phyloP scores from a whole-genome alignment of 2,797 vertebrate genomes.

The Monodelphis domestica region DNA sequence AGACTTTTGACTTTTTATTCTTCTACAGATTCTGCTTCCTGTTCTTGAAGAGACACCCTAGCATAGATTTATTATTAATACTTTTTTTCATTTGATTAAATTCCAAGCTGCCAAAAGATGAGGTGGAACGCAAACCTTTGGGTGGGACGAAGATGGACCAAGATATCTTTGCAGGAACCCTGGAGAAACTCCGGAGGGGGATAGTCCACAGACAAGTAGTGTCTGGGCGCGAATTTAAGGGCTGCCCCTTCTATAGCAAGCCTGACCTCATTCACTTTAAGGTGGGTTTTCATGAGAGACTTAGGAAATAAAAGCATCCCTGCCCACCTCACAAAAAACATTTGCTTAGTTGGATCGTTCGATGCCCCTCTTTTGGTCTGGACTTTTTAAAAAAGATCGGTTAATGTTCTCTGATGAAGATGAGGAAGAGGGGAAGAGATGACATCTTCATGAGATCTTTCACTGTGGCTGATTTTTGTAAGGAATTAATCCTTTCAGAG shows the following conservation, averaged over 20 bases:
- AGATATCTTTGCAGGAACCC: conserved; percentile 65
- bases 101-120: conserved; percentile 78
- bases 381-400: background rate
- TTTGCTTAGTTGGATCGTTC: background rate
- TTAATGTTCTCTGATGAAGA: background rate
- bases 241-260: conserved; percentile 90
- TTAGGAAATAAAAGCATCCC: background rate
- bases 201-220: conserved; percentile 79
- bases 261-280: conserved; percentile 92
- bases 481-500: background rate
- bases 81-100: background rate
- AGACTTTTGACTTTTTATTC: background rate
- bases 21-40: background rate
- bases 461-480: background rate
- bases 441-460: background rate
- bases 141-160: conserved; percentile 75
- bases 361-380: background rate
- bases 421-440: background rate
- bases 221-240: conserved; percentile 83
- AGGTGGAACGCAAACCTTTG: conserved; percentile 64
- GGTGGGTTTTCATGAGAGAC: conserved; percentile 81
- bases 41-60: background rate
- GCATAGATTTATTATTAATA: background rate
- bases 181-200: conserved; percentile 66
- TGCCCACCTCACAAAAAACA: background rate